A percentile compares a stretch with the other conserved stretches of the same genome.
These are phyloP conservation scores for Drosophila trapezifrons DNA, from an alignment of 1,140 invertebrate genomes.

Conservation along the genomic window DNA sequence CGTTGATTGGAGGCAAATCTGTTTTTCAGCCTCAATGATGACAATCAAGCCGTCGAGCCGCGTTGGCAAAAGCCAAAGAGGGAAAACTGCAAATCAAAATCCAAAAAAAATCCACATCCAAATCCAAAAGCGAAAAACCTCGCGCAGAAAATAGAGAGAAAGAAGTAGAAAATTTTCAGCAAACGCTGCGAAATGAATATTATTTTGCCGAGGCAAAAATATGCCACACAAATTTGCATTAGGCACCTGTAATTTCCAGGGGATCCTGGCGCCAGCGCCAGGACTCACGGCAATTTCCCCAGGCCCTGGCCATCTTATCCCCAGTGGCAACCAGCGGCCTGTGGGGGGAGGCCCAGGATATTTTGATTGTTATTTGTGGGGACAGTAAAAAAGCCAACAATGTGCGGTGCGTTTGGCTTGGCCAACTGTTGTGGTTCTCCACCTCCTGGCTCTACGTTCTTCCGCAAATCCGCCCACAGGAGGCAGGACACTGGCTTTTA, in stretches of 20 bases:
- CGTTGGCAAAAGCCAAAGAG: conserved; percentile 28
- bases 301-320: conserved; percentile 45
- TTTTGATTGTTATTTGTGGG: conserved; percentile 81
- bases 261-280: conserved; percentile 21
- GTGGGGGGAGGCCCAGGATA: conserved; percentile 10
- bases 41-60: conserved; percentile 69
- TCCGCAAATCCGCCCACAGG: conserved; percentile 21
- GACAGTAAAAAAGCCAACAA: conserved; percentile 75
- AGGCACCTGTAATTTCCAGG: conserved; percentile 76
- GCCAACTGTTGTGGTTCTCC: conserved; percentile 52
- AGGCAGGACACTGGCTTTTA: conserved; percentile 64
- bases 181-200: conserved; percentile 58
- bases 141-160: not conserved
- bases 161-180: conserved; percentile 38
- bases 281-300: conserved; percentile 67
- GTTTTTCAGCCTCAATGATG: conserved; percentile 82
- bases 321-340: conserved; percentile 35
- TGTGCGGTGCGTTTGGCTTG: conserved; percentile 54
- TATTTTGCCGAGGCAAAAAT: conserved; percentile 57
- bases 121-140: conserved; percentile 4
- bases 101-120: conserved; percentile 21
- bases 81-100: conserved; percentile 52
- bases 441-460: not conserved
- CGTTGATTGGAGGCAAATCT: conserved; percentile 82
- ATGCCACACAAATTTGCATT: conserved; percentile 80